A percentile compares a stretch with the other conserved stretches of the same genome.
phyloP scores from a whole-genome alignment of 1,140 invertebrate genomes.

The Zaprionus ornatus region DNA sequence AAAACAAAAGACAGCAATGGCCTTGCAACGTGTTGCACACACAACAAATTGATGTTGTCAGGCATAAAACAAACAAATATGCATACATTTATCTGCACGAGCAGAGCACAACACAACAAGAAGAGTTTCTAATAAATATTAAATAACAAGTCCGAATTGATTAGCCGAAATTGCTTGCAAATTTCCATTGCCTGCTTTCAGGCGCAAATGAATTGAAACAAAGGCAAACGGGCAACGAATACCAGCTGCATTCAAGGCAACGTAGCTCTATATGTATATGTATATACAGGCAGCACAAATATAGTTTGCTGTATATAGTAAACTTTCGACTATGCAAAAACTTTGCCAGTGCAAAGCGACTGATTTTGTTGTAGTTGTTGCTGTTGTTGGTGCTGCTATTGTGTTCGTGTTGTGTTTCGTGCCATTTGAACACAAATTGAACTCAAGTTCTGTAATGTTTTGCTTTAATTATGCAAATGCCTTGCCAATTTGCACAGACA shows the following conservation, averaged over 20 bases:
- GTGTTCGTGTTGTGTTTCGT: conserved; percentile 36
- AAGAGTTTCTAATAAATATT: conserved; percentile 32
- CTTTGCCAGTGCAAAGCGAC: conserved; percentile 30
- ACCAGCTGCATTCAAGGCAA: conserved; percentile 8
- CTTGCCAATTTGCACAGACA: conserved; percentile 49
- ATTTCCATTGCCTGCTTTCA: conserved; percentile 29
- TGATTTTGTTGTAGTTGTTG: conserved; percentile 24
- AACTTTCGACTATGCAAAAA: conserved; percentile 21
- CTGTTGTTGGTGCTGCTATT: conserved; percentile 45
- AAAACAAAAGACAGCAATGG: neutral
- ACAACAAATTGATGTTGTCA: conserved; percentile 15
- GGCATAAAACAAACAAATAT: conserved; percentile 10
- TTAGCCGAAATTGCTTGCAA: conserved; percentile 28
- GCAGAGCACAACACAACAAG: neutral
- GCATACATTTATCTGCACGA: conserved; percentile 8
- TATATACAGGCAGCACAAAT: neutral
- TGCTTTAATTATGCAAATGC: conserved; percentile 80
- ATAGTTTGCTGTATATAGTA: neutral
- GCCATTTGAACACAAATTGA: conserved; percentile 40
- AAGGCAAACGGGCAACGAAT: neutral
- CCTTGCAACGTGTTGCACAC: conserved; percentile 19
- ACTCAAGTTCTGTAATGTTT: conserved; percentile 57
- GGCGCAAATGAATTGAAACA: conserved; percentile 24
- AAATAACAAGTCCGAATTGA: conserved; percentile 44
- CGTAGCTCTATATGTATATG: neutral